Conservation (phyloP, 2,888 invertebrate species). For the Drosophila trichaetosa region DNA sequence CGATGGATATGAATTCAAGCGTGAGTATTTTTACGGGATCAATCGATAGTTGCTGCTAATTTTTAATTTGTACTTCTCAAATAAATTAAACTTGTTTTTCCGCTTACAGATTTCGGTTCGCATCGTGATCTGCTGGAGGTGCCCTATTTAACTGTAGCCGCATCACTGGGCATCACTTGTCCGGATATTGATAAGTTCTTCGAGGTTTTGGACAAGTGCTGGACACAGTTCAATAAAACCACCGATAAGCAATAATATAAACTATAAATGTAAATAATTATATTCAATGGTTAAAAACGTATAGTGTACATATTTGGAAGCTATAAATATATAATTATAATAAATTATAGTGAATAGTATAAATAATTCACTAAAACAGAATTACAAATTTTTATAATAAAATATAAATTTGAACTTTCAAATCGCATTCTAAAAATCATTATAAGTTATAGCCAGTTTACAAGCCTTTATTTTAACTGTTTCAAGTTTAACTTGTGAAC, state of each 20-base stretch:
- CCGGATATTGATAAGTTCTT: slow-evolving; percentile 90
- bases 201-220: slow-evolving; percentile 88
- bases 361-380: neutral
- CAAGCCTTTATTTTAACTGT: neutral
- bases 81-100: neutral
- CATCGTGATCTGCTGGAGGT: slow-evolving; percentile 85
- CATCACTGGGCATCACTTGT: slow-evolving; percentile 89
- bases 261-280: neutral
- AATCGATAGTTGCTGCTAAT: neutral
- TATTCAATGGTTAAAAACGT: neutral
- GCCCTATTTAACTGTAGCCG: slow-evolving; percentile 91
- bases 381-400: neutral
- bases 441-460: neutral
- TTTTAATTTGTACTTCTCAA: neutral
- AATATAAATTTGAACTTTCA: neutral
- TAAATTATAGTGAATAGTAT: neutral
- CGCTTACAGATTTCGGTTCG: slow-evolving; percentile 88
- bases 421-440: neutral
- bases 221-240: slow-evolving; percentile 53
- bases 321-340: neutral
- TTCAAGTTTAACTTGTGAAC: no score
- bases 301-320: neutral
- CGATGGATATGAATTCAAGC: slow-evolving; percentile 86
- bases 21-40: slow-evolving; percentile 77
- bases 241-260: neutral